Evolutionary conservation across 2,888 invertebrate species (phyloP), one percentile per base, ranked within the genome.

Genomic region (Amaurobius ferox): DNA sequence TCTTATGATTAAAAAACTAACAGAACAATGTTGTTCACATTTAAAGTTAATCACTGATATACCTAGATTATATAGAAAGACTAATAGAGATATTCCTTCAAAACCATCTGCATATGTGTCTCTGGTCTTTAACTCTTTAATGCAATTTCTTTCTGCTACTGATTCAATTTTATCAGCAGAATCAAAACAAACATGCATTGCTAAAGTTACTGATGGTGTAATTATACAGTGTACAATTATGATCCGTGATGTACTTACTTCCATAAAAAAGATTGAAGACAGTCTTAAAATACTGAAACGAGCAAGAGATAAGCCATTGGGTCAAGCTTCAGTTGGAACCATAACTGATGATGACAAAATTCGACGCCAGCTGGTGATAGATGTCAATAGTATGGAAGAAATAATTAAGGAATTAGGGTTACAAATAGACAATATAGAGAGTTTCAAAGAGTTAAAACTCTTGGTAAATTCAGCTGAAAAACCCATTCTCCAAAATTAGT

Each of bases 241-340:
- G 86, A 96, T 97, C 19, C 94, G 94, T 90, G 97, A 98, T 91
- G 97, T 98, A 0, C 92, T 99, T 88, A 96, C 95, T 66, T 97
- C 98, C 0, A 98, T 98, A 11, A 96, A 96, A 91, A 97, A 96
- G 92, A 98, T 98, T 89, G 98, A 98, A 91, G 98, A 98, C 91
- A 98, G 98, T 79, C 92, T 99, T 88, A 94, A 96, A 90, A 94
- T 97, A 89, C 93, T 99, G 90, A 98, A 97, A 92, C 95, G 95
- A 91, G 95, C 95, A 26, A 93, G 96, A 88, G 93, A 93, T 13
- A 93, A 93, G 19, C 66, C 81, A 28, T 35, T 48, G 74, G 92
- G 91, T 87, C 90, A 91, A 78, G 92, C 91, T 80, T 94, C 93
- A 87, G 92, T 91, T 88, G 93, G 93, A 66, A 94, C 94, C n/a